These are phyloP conservation scores for Bergia puertoricense DNA, from an alignment of 92 coral and sea anemone species.

Conservation along the genomic window DNA sequence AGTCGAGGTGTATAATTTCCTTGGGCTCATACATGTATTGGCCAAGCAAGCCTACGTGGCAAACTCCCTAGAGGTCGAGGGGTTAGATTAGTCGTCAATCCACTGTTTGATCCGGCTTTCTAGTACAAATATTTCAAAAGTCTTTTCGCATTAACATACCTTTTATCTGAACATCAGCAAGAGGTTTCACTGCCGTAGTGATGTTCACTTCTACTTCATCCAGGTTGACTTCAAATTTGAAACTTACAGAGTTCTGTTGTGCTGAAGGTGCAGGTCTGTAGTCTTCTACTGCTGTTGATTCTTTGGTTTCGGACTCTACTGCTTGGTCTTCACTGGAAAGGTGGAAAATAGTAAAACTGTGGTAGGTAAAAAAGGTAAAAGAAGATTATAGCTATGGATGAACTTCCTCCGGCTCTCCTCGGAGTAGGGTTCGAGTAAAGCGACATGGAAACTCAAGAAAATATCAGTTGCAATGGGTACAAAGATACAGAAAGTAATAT, in stretches of 20 bases:
- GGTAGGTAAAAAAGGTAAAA: too few relatives aligned
- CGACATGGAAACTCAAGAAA: too few relatives aligned
- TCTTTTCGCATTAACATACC: constrained; percentile 45
- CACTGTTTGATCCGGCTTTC: not conserved
- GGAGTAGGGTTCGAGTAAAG: too few relatives aligned
- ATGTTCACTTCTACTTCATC: constrained; percentile 79
- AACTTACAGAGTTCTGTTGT: constrained; percentile 48
- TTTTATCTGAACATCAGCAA: constrained; percentile 65
- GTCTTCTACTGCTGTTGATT: not conserved
- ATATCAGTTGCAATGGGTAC: not conserved
- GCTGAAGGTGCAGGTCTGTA: not conserved
- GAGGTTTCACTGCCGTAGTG: constrained; percentile 45
- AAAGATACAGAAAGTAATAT: not conserved
- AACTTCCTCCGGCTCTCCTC: too few relatives aligned
- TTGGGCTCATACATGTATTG: too few relatives aligned
- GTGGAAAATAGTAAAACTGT: too few relatives aligned
- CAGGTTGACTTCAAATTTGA: constrained; percentile 74
- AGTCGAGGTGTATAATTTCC: too few relatives aligned
- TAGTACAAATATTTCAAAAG: not conserved
- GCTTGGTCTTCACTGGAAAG: constrained; percentile 19
- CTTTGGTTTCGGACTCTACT: not conserved
- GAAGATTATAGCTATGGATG: too few relatives aligned
- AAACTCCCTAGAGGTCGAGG: too few relatives aligned
- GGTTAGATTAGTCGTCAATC: too few relatives aligned
- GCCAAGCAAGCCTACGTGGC: too few relatives aligned